Conservation (phyloP, 2,797 vertebrate species). For the Vespertilio murinus region DNA sequence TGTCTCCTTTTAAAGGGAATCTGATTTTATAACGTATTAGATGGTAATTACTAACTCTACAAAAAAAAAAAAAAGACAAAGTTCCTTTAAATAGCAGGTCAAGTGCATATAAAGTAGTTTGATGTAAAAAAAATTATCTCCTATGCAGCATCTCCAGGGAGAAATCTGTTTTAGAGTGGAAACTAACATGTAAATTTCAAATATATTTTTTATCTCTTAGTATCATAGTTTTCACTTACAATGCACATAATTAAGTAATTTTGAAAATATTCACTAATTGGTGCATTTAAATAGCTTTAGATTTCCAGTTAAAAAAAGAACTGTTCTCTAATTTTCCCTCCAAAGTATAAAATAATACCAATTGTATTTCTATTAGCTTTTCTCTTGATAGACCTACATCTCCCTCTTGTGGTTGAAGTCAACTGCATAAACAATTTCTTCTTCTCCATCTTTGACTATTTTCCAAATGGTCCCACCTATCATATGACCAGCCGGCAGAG, state of each 20-base stretch:
- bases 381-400: slow-evolving; percentile 88
- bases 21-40: not conserved
- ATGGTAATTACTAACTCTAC: not conserved
- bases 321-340: slow-evolving; percentile 21
- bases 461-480: slow-evolving; percentile 99
- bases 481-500: slow-evolving; percentile 98
- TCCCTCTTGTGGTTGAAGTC: slow-evolving; percentile 99
- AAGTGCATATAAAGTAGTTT: slow-evolving; percentile 33
- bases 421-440: slow-evolving; percentile 98
- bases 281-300: slow-evolving; percentile 33
- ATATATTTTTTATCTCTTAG: slow-evolving; percentile 13
- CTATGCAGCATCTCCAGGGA: not conserved
- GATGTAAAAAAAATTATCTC: not conserved
- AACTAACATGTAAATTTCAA: not conserved
- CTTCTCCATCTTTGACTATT: slow-evolving; percentile 99
- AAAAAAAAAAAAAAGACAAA: not conserved
- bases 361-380: not conserved
- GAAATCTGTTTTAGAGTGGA: not conserved
- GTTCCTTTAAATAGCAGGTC: slow-evolving; percentile 24
- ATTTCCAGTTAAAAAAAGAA: slow-evolving; percentile 20
- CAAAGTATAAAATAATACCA: not conserved
- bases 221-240: not conserved
- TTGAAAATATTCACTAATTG: slow-evolving; percentile 41
- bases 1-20: slow-evolving; percentile 25
- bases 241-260: slow-evolving; percentile 24